phyloP scores from a whole-genome alignment of 2,888 invertebrate species.

The Nephrotoma appendiculata region DNA sequence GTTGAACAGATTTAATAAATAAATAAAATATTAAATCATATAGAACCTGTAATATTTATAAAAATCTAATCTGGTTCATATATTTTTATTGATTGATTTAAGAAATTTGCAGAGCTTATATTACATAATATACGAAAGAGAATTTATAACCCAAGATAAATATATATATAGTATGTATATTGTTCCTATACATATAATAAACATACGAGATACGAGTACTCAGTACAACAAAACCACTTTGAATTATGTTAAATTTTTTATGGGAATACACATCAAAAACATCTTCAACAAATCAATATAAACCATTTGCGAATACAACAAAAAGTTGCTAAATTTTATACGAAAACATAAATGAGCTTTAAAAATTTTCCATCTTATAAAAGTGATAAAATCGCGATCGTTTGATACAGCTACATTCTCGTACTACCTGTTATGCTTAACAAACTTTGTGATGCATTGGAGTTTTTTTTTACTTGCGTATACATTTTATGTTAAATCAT shows the following conservation, averaged over 20 bases:
- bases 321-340: background rate
- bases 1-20: background rate
- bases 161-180: background rate
- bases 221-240: background rate
- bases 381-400: too few species aligned
- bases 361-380: background rate
- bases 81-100: background rate
- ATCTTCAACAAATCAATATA: background rate
- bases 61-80: background rate
- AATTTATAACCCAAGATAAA: too few species aligned
- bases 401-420: too few species aligned
- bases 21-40: background rate
- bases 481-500: background rate
- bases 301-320: background rate
- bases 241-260: background rate
- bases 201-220: background rate
- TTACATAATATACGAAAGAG: background rate
- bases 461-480: background rate
- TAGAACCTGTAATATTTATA: background rate
- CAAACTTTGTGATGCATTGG: background rate
- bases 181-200: background rate
- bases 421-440: background rate
- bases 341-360: background rate
- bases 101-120: background rate
- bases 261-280: background rate